phyloP scores from a whole-genome alignment of 2,797 vertebrate genomes.

The Salarias fasciatus region DNA sequence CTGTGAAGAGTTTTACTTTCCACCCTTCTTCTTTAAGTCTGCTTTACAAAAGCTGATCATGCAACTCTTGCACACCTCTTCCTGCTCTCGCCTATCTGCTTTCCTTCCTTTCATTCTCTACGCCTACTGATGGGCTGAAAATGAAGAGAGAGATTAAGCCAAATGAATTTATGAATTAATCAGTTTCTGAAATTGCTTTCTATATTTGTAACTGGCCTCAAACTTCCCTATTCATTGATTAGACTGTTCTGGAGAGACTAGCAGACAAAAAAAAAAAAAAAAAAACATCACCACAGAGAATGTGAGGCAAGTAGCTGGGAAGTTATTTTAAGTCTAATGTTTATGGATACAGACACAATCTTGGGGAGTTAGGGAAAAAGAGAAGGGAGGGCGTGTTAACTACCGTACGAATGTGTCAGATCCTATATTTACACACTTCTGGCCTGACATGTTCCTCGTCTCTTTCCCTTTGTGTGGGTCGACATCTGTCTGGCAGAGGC shows the following conservation, averaged over 20 bases:
- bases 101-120: conserved; percentile 24
- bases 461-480: conserved; percentile 33
- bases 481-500: conserved; percentile 21
- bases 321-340: conserved; percentile 67
- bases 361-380: conserved; percentile 58
- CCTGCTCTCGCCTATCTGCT: not conserved
- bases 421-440: conserved; percentile 77
- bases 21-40: conserved; percentile 14
- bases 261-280: too few species aligned
- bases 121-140: not conserved
- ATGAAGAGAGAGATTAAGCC: not conserved
- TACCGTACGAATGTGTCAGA: conserved; percentile 63
- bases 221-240: not conserved
- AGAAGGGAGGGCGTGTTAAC: conserved; percentile 54
- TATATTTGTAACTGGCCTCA: not conserved
- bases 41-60: conserved; percentile 33
- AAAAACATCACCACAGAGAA: conserved; percentile 21
- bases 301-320: conserved; percentile 21
- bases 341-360: conserved; percentile 71
- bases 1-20: conserved; percentile 11
- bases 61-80: conserved; percentile 7
- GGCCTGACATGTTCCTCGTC: conserved; percentile 60
- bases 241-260: conserved; percentile 17
- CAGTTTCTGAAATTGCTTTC: not conserved
- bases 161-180: not conserved